Percentiles rank a stretch among this genome's conserved stretches.
Conservation (phyloP, 2,113 vertebrate species). For the Leucosticte australis region DNA sequence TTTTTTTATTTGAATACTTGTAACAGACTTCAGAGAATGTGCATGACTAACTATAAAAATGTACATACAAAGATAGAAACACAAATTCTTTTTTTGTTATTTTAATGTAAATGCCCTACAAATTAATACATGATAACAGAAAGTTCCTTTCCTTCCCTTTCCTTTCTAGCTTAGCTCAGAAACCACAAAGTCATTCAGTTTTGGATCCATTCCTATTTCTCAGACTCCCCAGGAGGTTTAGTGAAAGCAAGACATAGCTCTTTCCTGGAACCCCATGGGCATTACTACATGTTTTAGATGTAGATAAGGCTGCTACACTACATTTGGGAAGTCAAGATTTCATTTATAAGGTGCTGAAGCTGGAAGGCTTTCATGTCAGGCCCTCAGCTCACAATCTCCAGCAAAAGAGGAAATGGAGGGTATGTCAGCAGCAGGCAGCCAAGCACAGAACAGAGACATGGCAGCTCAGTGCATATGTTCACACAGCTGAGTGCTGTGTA, state of each 20-base stretch:
- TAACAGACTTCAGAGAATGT: not conserved
- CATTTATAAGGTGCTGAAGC: conserved; percentile 55
- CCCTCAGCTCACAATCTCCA: not conserved
- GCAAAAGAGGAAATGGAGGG: conserved; percentile 27
- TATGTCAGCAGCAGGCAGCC: conserved; percentile 28
- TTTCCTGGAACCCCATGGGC: conserved; percentile 26
- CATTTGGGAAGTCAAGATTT: conserved; percentile 21
- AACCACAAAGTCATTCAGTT: not conserved
- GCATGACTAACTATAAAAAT: not conserved
- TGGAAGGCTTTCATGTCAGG: conserved; percentile 9
- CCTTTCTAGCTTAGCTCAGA: conserved; percentile 11
- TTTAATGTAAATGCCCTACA: not conserved
- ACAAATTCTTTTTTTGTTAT: not conserved
- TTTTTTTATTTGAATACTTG: not conserved
- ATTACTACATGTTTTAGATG: conserved; percentile 30
- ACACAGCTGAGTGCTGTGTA: conserved; percentile 15
- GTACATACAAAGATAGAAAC: not conserved
- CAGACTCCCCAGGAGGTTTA: not conserved
- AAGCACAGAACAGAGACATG: conserved; percentile 22
- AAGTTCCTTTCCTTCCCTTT: conserved; percentile 18
- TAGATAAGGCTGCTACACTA: conserved; percentile 25
- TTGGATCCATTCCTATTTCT: conserved; percentile 44
- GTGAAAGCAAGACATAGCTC: conserved; percentile 27
- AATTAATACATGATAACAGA: not conserved
- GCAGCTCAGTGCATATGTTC: conserved; percentile 35